Base-by-base conservation (phyloP, 2,888 invertebrate species). In the Ormyrus rosae region DNA sequence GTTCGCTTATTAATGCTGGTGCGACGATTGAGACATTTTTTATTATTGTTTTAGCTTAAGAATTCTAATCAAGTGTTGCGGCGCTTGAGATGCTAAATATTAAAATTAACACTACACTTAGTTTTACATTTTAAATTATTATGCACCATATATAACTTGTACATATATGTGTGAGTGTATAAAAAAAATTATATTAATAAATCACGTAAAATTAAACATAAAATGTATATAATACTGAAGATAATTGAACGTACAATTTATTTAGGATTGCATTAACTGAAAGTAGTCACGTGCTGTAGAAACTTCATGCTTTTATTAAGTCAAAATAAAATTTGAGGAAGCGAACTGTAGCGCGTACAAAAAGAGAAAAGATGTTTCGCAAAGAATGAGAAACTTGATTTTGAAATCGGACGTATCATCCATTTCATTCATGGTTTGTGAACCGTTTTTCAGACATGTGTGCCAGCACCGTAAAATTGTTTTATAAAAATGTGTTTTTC, bases 11-110 rank as follows among this genome's bases (percentile, higher is more conserved):
- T 50, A 60, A 72, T 78, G 67, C 46, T n/a, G 67, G 51, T 51
- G 19, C 50, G 73, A 11, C 67, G 19, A 46, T 58, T 75, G 48
- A 53, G 76, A 67, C 53, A 70, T 63, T 69, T 70, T 63, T 70
- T 56, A 55, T 45, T n/a, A 48, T 46, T 55, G 45, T 19, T 13
- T 53, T 45, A 69, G 11, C 19, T 60, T 50, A 48, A 60, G n/a
- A 68, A 55, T 55, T 11, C n/a, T 50, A 65, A 6, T 46, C 9
- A 46, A 64, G 45, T 45, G 19, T 19, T 19, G 19, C 19, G 19
- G 67, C n/a, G 67, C n/a, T 4, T 53, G 19, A 34, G 13, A 51
- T 53, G 10, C 51, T 8, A 8, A 13, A 67, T 67, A 7, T 50
- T n/a, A 34, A 65, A 34, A 65, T 6, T 13, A 48, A 64, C 46